Conservation (phyloP, 1,140 invertebrate genomes). For the Cyclargus thomasi region DNA sequence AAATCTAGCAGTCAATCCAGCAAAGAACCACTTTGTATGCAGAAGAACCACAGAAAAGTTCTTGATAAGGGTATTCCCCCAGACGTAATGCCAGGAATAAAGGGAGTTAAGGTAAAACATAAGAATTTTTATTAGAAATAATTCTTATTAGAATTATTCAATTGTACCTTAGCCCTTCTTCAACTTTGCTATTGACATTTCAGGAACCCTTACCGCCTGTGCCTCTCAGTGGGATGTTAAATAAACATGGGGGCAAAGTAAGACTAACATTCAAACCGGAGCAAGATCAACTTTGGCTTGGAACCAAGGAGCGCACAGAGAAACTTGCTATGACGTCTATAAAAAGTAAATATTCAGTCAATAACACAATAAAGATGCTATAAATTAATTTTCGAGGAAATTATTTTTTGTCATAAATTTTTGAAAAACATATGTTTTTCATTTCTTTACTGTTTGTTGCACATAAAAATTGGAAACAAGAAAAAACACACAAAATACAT, state of each 20-base stretch:
- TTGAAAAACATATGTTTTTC: too few relatives aligned
- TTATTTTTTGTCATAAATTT: too few relatives aligned
- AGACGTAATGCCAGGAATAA: constrained; percentile 91
- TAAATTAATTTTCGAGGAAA: too few relatives aligned
- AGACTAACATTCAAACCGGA: constrained; percentile 95
- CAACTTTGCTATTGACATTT: constrained; percentile 25
- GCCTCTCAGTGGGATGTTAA: constrained; percentile 93
- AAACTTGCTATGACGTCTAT: too few relatives aligned
- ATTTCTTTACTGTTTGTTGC: too few relatives aligned
- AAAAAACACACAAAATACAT: neutral
- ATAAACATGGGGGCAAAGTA: constrained; percentile 94
- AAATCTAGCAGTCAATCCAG: constrained; percentile 73
- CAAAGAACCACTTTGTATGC: constrained; percentile 89
- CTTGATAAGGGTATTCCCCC: constrained; percentile 94
- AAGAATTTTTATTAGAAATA: neutral
- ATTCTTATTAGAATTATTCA: neutral
- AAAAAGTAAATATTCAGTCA: too few relatives aligned
- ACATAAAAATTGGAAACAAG: too few relatives aligned
- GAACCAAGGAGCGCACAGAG: constrained; percentile 95
- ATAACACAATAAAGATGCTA: neutral
- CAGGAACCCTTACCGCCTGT: constrained; percentile 88
- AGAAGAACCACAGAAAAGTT: constrained; percentile 92
- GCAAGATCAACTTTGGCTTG: constrained; percentile 93
- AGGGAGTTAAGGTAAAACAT: constrained; percentile 81
- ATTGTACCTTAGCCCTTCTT: too few relatives aligned